Evolutionary conservation across 92 coral and sea anemone genomes (phyloP).

Genomic region (Plumapathes pennacea): DNA sequence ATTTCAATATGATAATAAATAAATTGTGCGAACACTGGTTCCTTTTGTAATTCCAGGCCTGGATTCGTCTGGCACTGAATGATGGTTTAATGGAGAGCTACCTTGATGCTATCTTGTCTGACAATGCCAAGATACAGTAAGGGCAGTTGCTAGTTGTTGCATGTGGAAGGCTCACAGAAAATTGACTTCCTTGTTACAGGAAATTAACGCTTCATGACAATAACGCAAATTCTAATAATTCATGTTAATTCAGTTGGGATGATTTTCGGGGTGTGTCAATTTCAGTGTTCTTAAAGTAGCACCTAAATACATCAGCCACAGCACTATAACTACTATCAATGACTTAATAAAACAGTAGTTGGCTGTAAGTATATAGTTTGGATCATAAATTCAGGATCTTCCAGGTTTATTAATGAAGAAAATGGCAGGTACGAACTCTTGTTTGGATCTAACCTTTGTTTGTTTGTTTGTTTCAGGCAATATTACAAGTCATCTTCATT

Average conservation of each 20-base stretch:
- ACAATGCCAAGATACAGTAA: slow-evolving; percentile 72
- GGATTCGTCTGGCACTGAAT: slow-evolving; percentile 94
- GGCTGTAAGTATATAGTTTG: background rate
- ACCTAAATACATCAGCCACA: background rate
- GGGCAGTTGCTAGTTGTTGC: background rate
- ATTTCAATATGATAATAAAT: background rate
- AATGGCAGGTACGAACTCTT: too few relatives aligned
- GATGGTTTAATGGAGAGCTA: slow-evolving; percentile 96
- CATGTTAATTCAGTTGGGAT: too few relatives aligned
- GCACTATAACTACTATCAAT: background rate
- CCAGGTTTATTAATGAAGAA: background rate
- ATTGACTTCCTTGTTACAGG: background rate
- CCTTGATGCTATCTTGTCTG: slow-evolving; percentile 84
- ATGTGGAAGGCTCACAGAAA: background rate
- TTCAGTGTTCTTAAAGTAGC: too few relatives aligned
- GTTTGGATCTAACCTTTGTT: too few relatives aligned
- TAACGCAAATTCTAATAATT: background rate
- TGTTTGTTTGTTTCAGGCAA: slow-evolving; percentile 38
- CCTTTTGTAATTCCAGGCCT: slow-evolving; percentile 55
- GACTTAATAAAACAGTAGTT: background rate
- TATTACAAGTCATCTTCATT: slow-evolving; percentile 75
- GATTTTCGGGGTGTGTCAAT: too few relatives aligned
- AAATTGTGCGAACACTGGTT: too few relatives aligned
- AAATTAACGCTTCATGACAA: background rate
- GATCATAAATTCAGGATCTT: background rate